These are phyloP conservation scores for Carduelis carduelis DNA, from an alignment of 2,797 vertebrate genomes.

Conservation along the genomic window DNA sequence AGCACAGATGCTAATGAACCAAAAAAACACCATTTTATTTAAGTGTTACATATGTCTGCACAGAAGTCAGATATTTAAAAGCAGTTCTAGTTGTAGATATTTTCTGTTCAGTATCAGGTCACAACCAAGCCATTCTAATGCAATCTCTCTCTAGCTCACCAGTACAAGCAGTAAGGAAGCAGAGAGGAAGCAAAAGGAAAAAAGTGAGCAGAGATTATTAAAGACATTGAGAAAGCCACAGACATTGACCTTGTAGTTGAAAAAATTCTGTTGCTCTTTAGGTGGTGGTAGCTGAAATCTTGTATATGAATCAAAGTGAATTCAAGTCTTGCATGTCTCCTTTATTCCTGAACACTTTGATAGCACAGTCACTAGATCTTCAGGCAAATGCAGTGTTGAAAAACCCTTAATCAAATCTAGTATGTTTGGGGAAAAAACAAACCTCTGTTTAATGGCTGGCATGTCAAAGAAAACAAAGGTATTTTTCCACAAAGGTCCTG, in stretches of 20 bases:
- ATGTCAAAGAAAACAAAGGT: accelerated
- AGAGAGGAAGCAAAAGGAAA: neutral
- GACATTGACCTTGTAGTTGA: neutral
- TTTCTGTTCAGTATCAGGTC: neutral
- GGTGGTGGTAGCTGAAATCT: neutral
- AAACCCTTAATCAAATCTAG: neutral
- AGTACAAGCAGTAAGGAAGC: accelerated
- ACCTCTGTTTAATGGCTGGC: neutral
- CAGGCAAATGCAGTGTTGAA: neutral
- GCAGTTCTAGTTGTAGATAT: neutral
- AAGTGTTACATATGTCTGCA: neutral
- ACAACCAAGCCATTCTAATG: neutral
- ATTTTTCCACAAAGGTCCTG: neutral
- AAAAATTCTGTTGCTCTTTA: neutral
- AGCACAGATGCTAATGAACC: neutral
- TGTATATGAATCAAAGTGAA: neutral
- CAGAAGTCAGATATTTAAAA: neutral
- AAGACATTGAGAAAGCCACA: neutral
- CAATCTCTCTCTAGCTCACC: neutral
- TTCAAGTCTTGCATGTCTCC: neutral
- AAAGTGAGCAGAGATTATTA: neutral
- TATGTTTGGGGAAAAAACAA: neutral
- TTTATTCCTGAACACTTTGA: neutral
- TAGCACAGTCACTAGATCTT: neutral
- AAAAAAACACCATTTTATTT: neutral